These are phyloP conservation scores for Pomacea canaliculata DNA, from an alignment of 2,888 invertebrate genomes.

Conservation along the genomic window DNA sequence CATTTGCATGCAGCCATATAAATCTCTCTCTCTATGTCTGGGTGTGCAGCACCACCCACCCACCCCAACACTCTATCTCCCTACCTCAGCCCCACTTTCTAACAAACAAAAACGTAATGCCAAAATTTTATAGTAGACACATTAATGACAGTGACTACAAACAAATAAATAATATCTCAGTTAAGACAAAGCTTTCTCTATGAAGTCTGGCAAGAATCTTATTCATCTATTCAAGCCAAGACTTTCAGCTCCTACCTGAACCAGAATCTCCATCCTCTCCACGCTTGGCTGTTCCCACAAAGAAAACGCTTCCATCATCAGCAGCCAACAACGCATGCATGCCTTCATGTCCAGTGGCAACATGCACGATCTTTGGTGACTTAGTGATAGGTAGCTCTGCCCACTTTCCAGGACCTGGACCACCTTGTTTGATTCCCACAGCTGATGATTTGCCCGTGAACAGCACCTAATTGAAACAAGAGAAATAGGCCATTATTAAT, in stretches of 20 bases:
- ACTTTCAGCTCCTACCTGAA: constrained; percentile 37
- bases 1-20: too few species aligned
- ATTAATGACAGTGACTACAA: too few species aligned
- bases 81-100: too few species aligned
- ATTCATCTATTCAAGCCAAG: too few species aligned
- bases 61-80: too few species aligned
- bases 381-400: constrained; percentile 77
- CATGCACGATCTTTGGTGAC: constrained; percentile 80
- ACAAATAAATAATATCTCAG: too few species aligned
- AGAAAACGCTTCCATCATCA: constrained; percentile 91
- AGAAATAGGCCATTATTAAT: neutral
- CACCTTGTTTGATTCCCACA: constrained; percentile 82
- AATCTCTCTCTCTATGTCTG: too few species aligned
- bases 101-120: too few species aligned
- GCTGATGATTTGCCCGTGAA: constrained; percentile 89
- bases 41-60: too few species aligned
- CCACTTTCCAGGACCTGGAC: constrained; percentile 68
- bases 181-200: too few species aligned
- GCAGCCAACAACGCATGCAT: constrained; percentile 90
- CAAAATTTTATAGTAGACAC: too few species aligned
- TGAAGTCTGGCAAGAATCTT: too few species aligned
- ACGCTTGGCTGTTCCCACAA: constrained; percentile 86
- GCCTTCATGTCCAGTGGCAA: constrained; percentile 93
- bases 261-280: constrained; percentile 94
- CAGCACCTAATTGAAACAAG: constrained; percentile 75